Percentiles rank a stretch among this genome's conserved stretches.
These are phyloP conservation scores for Myotis planiceps DNA, from an alignment of 2,797 vertebrate species.

Conservation along the genomic window DNA sequence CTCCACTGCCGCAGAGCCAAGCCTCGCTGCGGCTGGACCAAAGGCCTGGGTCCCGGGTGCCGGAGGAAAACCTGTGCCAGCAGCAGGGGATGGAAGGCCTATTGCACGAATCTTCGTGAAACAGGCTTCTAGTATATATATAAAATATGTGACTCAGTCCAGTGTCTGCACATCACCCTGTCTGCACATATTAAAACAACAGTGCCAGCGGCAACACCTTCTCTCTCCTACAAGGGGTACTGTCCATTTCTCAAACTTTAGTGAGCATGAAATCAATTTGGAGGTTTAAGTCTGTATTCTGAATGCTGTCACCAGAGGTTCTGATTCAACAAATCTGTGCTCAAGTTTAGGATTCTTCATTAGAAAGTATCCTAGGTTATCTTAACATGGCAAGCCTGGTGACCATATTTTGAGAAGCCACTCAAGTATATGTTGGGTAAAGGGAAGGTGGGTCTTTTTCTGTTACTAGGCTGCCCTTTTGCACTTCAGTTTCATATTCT, in stretches of 20 bases:
- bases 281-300: not conserved
- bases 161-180: rapidly evolving
- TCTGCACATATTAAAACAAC: not conserved
- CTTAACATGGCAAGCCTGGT: not conserved
- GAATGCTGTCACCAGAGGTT: not conserved
- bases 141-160: no score
- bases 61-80: no score
- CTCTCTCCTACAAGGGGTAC: not conserved
- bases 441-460: not conserved
- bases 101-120: no score
- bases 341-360: not conserved
- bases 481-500: not conserved
- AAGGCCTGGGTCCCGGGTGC: no score
- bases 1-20: no score
- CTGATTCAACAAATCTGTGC: not conserved
- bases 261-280: not conserved
- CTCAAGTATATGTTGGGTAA: not conserved
- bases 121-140: no score
- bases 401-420: not conserved
- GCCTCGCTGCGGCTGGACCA: no score
- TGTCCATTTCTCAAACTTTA: not conserved
- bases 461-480: not conserved
- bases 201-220: not conserved
- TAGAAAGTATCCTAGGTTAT: not conserved
- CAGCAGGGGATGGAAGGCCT: no score